Percentiles rank a stretch among this genome's conserved stretches.
Evolutionary conservation across 2,113 vertebrate species (phyloP).

Genomic region (Tupaia tana): DNA sequence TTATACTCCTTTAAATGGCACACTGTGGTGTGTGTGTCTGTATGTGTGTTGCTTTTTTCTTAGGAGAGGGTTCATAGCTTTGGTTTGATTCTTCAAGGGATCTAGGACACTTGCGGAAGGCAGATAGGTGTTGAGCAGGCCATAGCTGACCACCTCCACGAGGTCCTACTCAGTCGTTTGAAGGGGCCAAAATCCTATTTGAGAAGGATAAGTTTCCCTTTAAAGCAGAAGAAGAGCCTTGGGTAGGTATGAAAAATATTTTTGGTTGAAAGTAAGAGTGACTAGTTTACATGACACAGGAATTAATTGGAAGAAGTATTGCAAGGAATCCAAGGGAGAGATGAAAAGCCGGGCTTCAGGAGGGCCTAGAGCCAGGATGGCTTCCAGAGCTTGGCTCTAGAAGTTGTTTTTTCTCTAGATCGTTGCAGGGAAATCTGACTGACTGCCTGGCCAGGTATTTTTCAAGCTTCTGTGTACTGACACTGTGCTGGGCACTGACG

Average conservation of each 20-base stretch:
- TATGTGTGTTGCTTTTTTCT: background rate
- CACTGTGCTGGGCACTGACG: fast-evolving
- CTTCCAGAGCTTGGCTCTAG: background rate
- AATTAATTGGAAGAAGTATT: background rate
- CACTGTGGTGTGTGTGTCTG: background rate
- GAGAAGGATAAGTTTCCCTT: background rate
- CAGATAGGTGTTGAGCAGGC: background rate
- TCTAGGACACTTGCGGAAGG: background rate
- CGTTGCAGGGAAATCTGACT: fast-evolving
- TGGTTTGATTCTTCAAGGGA: background rate
- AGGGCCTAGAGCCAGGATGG: background rate
- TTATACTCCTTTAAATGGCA: background rate
- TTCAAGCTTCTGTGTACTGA: background rate
- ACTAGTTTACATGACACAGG: background rate
- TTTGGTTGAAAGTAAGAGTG: background rate
- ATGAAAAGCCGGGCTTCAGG: background rate
- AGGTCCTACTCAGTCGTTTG: background rate
- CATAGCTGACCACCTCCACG: no score
- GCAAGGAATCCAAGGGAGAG: background rate
- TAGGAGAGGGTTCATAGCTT: background rate
- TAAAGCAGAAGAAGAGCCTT: background rate
- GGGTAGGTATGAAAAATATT: background rate
- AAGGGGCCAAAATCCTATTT: background rate
- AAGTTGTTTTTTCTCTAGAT: background rate
- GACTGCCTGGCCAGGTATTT: background rate